phyloP scores from a whole-genome alignment of 2,113 vertebrate genomes.

The Burhinus bistriatus region DNA sequence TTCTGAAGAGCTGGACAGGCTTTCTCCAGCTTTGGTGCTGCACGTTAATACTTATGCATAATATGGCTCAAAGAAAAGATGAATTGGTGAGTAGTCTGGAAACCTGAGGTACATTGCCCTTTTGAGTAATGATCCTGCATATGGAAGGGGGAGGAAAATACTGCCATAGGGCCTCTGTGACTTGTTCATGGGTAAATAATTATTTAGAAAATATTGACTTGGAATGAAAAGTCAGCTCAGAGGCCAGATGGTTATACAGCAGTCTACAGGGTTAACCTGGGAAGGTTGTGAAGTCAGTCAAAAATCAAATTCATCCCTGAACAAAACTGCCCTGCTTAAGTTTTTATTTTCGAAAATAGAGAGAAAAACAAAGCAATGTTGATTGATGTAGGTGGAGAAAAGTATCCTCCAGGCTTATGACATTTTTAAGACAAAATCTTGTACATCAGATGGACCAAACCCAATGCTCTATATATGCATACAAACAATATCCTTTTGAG shows the following conservation, averaged over 20 bases:
- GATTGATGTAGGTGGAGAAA: background rate
- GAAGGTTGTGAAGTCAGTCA: background rate
- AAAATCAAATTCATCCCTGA: background rate
- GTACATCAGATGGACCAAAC: background rate
- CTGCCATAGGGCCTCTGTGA: background rate
- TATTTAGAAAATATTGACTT: slow-evolving; percentile 31
- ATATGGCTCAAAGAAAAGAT: slow-evolving; percentile 13
- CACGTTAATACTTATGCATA: background rate
- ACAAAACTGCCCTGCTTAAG: background rate
- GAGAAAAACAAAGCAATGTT: background rate
- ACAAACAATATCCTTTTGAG: background rate
- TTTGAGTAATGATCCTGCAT: slow-evolving; percentile 12
- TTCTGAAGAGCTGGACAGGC: background rate
- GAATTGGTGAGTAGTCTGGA: background rate
- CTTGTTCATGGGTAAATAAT: slow-evolving; percentile 41
- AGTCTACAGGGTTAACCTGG: background rate
- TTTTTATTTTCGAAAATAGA: background rate
- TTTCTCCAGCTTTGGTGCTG: background rate
- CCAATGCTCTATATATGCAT: background rate
- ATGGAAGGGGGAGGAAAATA: background rate
- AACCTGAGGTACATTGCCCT: slow-evolving; percentile 20
- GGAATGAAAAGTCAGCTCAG: slow-evolving; percentile 25
- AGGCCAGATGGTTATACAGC: background rate
- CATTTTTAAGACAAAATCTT: background rate
- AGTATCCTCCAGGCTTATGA: background rate